Base-by-base conservation (phyloP, 2,113 vertebrate species). In the Archocentrus centrarchus region DNA sequence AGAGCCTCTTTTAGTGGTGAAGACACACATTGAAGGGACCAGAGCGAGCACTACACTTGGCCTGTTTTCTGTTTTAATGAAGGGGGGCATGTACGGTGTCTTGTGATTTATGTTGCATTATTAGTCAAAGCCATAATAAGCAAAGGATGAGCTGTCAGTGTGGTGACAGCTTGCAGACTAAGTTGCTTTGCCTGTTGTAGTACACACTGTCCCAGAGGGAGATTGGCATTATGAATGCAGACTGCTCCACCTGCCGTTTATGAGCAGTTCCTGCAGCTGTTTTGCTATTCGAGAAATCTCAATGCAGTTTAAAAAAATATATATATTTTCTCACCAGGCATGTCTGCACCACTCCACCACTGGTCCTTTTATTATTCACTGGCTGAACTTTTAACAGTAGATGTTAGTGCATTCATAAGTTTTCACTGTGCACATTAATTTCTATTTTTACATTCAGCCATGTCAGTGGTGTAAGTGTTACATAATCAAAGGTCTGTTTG, bases 221-320 rank as follows among this genome's bases (percentile, higher is more conserved):
- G 44, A 6, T 10, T 20, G 41, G 13, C 0, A 30, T 75, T 86
- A 1, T 58, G 61, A 73, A 87, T 59, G 91, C 5, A 61, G 83
- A 93, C 62, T 89, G 85, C 91, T 66, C 94, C 94, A 83, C 86
- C 92, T 93, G 89, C 88, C 82, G 94, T 84, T 14, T 32, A 15
- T 59, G 0, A 50, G 11, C 3, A 5, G 58, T 50, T 64, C 6
- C 83, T 93, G 89, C 93, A 89, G 18, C 85, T 93, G 87, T 94
- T 93, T 53, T 73, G 27, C 17, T 89, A 88, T 80, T 61, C 6
- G 7, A 62, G 32, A 50, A 77, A 82, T 73, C 15, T 79, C 58
- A 75, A 59, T 80, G 83, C 81, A 89, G 87, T 81, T 39, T 20
- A 73, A 32, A 61, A 11, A 11, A 58, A 55, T 7, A 37, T 4